Percentiles rank a stretch among this genome's conserved stretches.
Evolutionary conservation across 1,140 invertebrate genomes (phyloP).

Genomic region (Goniozus legneri): DNA sequence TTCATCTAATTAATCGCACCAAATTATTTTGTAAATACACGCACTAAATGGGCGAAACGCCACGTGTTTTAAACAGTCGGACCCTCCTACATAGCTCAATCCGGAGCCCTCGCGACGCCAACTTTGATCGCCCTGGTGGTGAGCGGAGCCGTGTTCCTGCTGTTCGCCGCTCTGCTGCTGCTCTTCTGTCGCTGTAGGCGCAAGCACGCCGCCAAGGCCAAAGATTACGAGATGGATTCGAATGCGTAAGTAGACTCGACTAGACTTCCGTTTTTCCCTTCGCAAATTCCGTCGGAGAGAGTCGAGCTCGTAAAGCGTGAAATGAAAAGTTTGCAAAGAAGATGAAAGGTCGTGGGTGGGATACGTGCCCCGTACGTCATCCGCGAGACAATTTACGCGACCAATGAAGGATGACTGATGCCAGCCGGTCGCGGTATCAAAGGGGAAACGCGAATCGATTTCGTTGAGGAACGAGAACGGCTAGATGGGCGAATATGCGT

Average conservation of each 20-base stretch:
- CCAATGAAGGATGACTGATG: slow-evolving; percentile 20
- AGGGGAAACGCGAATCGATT: no score
- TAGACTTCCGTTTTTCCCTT: slow-evolving; percentile 1
- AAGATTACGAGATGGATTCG: slow-evolving; percentile 87
- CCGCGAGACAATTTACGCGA: slow-evolving; percentile 22
- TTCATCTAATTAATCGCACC: no score
- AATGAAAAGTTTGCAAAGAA: slow-evolving; percentile 34
- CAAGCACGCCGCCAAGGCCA: slow-evolving; percentile 79
- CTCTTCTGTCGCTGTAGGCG: slow-evolving; percentile 84
- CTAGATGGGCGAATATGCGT: no score
- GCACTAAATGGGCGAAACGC: no score
- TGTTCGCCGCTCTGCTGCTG: slow-evolving; percentile 72
- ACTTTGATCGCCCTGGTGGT: slow-evolving; percentile 79
- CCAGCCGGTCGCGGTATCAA: no score
- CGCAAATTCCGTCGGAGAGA: not conserved
- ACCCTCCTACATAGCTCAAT: slow-evolving; percentile 73
- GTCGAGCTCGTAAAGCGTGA: slow-evolving; percentile 33
- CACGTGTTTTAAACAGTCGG: slow-evolving; percentile 63
- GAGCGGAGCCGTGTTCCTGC: slow-evolving; percentile 73
- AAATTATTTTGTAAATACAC: no score
- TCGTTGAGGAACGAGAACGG: no score
- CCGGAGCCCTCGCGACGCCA: slow-evolving; percentile 70
- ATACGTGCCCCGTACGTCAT: no score
- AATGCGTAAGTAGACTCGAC: slow-evolving; percentile 53
- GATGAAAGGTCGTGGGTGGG: slow-evolving; percentile 21